phyloP scores from a whole-genome alignment of 1,140 invertebrate species.

The Neotoxoptera formosana region DNA sequence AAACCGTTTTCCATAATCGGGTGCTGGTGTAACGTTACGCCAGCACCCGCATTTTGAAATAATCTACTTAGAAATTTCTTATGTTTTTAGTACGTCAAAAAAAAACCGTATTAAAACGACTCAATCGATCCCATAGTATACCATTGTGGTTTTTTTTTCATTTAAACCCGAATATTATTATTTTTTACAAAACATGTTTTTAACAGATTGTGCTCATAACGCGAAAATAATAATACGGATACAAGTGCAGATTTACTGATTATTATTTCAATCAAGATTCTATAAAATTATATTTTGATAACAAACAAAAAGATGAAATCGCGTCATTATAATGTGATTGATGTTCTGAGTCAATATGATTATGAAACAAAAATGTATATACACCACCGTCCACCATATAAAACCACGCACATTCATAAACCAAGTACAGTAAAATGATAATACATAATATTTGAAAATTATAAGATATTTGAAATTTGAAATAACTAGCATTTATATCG shows the following conservation, averaged over 20 bases:
- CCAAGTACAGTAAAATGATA: neutral
- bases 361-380: neutral
- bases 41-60: no score
- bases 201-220: neutral
- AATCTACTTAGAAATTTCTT: no score
- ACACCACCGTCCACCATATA: no score
- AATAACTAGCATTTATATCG: neutral
- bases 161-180: neutral
- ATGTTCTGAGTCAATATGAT: constrained; percentile 4
- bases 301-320: neutral
- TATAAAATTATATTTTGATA: constrained; percentile 18
- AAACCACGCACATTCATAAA: neutral
- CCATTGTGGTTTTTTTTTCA: neutral
- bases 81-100: neutral
- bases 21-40: no score
- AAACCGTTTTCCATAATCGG: no score
- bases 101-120: neutral
- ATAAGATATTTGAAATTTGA: neutral
- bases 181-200: neutral
- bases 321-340: constrained; percentile 11
- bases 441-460: neutral
- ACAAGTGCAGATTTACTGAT: neutral
- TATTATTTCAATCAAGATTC: neutral
- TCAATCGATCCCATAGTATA: neutral
- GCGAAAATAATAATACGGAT: neutral